Conservation (phyloP, 2,113 vertebrate genomes). For the Nycticebus coucang region DNA sequence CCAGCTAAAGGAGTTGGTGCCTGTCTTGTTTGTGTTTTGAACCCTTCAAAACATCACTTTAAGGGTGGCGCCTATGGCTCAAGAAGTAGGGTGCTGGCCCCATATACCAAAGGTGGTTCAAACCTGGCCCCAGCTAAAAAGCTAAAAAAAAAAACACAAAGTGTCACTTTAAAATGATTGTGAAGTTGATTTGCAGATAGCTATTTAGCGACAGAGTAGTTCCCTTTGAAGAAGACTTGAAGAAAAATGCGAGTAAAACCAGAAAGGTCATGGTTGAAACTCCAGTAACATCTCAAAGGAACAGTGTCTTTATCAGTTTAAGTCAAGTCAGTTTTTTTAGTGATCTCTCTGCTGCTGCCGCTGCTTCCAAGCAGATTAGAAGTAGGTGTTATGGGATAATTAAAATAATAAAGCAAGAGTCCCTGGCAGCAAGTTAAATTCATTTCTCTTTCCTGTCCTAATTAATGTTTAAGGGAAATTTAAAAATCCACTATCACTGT, state of each 20-base stretch:
- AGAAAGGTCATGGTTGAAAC: background rate
- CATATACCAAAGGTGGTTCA: no score
- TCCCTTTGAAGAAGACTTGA: background rate
- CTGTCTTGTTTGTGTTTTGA: background rate
- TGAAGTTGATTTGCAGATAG: constrained; percentile 7
- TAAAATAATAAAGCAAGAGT: background rate
- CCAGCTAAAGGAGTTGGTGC: background rate
- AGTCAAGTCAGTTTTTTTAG: background rate
- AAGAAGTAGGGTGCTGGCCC: no score
- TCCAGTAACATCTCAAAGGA: background rate
- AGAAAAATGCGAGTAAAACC: constrained; percentile 48
- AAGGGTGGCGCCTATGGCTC: no score
- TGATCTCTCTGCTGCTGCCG: background rate
- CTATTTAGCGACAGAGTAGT: background rate
- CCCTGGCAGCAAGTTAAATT: background rate
- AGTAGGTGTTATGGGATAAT: background rate
- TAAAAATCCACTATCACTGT: background rate
- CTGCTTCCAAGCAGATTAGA: background rate
- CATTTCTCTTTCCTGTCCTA: background rate
- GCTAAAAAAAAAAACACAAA: no score
- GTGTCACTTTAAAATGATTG: background rate
- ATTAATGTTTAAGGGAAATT: constrained; percentile 3
- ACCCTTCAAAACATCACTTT: background rate
- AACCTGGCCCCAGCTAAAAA: no score
- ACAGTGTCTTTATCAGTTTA: background rate